Base-by-base conservation (phyloP, 2,888 invertebrate species). In the Oeneis ivallda region DNA sequence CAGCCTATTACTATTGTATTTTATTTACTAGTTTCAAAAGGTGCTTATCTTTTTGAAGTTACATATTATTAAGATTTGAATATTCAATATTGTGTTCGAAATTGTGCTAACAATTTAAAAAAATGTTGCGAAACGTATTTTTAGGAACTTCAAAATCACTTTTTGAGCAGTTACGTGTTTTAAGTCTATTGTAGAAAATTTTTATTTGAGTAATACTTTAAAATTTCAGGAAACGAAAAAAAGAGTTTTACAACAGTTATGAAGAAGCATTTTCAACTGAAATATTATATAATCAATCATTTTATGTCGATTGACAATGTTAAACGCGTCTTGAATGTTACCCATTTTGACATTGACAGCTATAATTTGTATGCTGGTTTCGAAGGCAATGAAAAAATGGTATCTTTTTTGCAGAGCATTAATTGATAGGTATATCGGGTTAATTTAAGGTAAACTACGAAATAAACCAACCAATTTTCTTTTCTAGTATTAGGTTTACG, bases 61-160 rank as follows among this genome's bases (percentile, higher is more conserved):
- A n/a, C n/a, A n/a, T n/a, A n/a, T n/a, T n/a, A 26, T 26, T 26
- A 26, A 1, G 26, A 10, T 56, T 19, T 37, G 0, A 3, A 49
- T 7, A 34, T 34, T 34, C n/a, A n/a, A 53, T 6, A 9, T 5
- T 15, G 6, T 19, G 17, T 41, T 19, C 11, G 10, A 39, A 17
- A 19, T 41, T 10, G 37, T 49, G 13, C 10, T n/a, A 52, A 52
- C 52, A 41, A 52, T 41, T 61, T 32, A 61, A 43, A 61, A 61
- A 41, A 26, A 26, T 26, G 26, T 52, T 43, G 52, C 15, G 43
- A 61, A 61, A 61, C 17, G 3, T 26, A 47, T 59, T 64, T 39
- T 65, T 70, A 70, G 69, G 69, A 70, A 70, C 69, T 70, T 61
- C 52, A 60, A 50, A 62, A 53, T 67, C 63, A 67, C 65, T 65